Percentiles rank a stretch among this genome's conserved stretches.
Evolutionary conservation across 2,888 invertebrate genomes (phyloP).

Genomic region (Panopea generosa): DNA sequence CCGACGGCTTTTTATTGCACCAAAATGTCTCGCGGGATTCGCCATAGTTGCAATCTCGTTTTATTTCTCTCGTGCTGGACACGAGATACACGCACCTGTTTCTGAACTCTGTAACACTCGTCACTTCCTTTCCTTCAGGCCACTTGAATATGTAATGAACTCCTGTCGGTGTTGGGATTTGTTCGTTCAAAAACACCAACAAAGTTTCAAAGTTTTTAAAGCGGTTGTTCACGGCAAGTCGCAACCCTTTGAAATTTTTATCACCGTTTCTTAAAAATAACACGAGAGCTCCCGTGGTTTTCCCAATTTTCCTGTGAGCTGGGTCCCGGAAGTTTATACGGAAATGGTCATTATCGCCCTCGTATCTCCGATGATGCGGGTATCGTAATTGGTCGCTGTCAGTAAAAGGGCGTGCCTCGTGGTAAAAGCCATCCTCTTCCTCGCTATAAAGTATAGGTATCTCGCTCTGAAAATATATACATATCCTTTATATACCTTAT

Average conservation of each 20-base stretch:
- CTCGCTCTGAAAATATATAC: slow-evolving; percentile 74
- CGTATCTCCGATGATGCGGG: slow-evolving; percentile 51
- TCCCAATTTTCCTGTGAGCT: slow-evolving; percentile 40
- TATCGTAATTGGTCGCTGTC: slow-evolving; percentile 53
- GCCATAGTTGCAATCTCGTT: slow-evolving; percentile 73
- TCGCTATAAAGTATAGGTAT: slow-evolving; percentile 60
- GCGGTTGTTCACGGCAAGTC: slow-evolving; percentile 94
- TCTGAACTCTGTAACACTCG: slow-evolving; percentile 86
- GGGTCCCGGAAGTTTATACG: slow-evolving; percentile 41
- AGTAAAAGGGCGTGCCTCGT: slow-evolving; percentile 61
- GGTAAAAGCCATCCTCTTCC: slow-evolving; percentile 63
- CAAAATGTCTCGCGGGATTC: slow-evolving; percentile 74
- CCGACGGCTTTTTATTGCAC: slow-evolving; percentile 66
- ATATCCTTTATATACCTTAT: too few species aligned
- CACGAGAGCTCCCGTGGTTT: slow-evolving; percentile 85
- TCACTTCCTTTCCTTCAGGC: slow-evolving; percentile 93
- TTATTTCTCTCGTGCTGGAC: slow-evolving; percentile 91
- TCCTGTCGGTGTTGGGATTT: slow-evolving; percentile 94
- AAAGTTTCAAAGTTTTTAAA: slow-evolving; percentile 94
- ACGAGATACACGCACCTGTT: slow-evolving; percentile 95
- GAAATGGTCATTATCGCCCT: slow-evolving; percentile 42
- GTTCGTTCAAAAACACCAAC: slow-evolving; percentile 93
- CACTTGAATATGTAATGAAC: slow-evolving; percentile 96
- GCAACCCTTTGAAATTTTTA: slow-evolving; percentile 95
- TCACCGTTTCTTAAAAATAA: slow-evolving; percentile 97